phyloP scores from a whole-genome alignment of 2,888 invertebrate species.

The Agrochola macilenta region DNA sequence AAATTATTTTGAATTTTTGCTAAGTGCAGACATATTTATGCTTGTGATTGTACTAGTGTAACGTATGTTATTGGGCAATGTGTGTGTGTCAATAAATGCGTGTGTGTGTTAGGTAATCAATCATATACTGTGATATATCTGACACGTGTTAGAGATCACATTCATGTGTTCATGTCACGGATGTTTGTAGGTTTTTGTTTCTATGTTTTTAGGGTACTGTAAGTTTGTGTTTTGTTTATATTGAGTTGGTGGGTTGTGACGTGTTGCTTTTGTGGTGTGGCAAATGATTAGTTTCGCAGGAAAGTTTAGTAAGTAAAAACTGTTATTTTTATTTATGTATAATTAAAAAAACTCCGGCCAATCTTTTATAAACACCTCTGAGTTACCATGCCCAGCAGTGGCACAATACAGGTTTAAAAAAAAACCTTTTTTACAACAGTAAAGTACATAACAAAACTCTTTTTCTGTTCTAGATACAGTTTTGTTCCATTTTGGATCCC shows the following conservation, averaged over 20 bases:
- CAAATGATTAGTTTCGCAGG: not conserved
- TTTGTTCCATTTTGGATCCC: not conserved
- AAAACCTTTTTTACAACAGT: not conserved
- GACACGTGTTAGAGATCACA: slow-evolving; percentile 69
- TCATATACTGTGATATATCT: slow-evolving; percentile 71
- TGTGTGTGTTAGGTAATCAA: slow-evolving; percentile 67
- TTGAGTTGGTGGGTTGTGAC: slow-evolving; percentile 1
- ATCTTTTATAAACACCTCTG: too few relatives aligned
- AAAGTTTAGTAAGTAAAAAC: not conserved
- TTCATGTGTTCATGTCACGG: slow-evolving; percentile 56
- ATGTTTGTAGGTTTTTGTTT: slow-evolving; percentile 47
- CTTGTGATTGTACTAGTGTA: slow-evolving; percentile 19
- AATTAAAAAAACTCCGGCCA: too few relatives aligned
- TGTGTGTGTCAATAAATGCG: slow-evolving; percentile 33
- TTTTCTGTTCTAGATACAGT: not conserved
- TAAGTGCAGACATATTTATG: not conserved
- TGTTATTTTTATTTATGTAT: not conserved
- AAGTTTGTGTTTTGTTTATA: slow-evolving; percentile 1
- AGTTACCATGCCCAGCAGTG: too few relatives aligned
- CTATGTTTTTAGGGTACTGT: slow-evolving; percentile 24
- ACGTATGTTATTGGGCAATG: slow-evolving; percentile 47
- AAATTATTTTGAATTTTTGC: not conserved
- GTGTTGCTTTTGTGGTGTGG: not conserved
- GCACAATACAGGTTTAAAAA: too few relatives aligned
- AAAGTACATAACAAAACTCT: not conserved